Conservation (phyloP, 2,888 invertebrate species). For the Pherbina coryleti region DNA sequence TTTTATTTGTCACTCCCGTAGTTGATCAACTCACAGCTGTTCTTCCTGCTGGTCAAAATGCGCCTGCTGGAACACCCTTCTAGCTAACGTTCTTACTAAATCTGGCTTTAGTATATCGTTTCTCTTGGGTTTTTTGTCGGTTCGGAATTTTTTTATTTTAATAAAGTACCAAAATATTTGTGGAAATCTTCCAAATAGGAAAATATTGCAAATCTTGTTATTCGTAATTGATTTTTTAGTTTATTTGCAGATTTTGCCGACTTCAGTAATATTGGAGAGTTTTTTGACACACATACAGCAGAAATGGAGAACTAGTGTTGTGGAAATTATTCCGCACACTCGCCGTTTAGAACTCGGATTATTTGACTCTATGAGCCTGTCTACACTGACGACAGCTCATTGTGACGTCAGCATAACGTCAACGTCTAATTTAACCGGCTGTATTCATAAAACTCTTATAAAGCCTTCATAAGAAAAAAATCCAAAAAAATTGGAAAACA, state of each 20-base stretch:
- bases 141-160: no score
- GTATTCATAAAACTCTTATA: no score
- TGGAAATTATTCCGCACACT: no score
- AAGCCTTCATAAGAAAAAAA: no score
- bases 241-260: slow-evolving; percentile 8
- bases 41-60: not conserved
- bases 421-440: no score
- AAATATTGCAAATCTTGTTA: slow-evolving; percentile 4
- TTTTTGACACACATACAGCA: slow-evolving; percentile 5
- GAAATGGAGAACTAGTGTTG: not conserved
- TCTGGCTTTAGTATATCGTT: not conserved
- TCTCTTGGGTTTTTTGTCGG: no score
- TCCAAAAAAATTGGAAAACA: no score
- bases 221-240: slow-evolving; percentile 5
- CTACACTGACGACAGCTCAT: no score
- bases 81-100: not conserved
- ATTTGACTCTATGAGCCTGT: no score
- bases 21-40: not conserved
- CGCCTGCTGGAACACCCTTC: not conserved
- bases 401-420: no score
- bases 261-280: not conserved
- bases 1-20: not conserved
- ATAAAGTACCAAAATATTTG: not conserved
- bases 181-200: not conserved
- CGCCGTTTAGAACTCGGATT: no score